Evolutionary conservation across 2,797 vertebrate species (phyloP).

Genomic region (Coluber constrictor): DNA sequence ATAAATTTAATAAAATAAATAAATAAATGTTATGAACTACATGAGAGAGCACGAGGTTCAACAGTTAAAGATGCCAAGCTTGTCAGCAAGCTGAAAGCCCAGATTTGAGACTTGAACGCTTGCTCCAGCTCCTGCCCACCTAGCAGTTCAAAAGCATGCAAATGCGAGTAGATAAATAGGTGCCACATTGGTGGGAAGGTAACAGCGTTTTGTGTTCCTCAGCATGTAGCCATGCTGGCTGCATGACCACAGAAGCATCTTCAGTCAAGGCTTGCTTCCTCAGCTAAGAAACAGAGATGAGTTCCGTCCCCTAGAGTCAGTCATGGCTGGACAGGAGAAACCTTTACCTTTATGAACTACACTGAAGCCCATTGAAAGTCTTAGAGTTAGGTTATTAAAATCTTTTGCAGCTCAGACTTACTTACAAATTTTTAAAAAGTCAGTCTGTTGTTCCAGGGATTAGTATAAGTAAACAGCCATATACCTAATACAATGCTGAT

Average conservation of each 20-base stretch:
- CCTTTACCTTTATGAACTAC: conserved; percentile 12
- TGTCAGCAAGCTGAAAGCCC: neutral
- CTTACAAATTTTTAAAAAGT: conserved; percentile 45
- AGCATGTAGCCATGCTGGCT: neutral
- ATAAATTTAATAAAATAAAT: no score
- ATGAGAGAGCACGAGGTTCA: neutral
- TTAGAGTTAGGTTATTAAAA: conserved; percentile 58
- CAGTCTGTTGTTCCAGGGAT: conserved; percentile 35
- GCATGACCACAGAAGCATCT: neutral
- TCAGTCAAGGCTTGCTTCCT: neutral
- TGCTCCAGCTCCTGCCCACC: neutral
- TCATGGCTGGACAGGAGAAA: neutral
- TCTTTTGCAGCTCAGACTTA: conserved; percentile 53
- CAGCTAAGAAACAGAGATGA: neutral
- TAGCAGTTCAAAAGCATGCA: neutral
- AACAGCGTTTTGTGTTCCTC: neutral
- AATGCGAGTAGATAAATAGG: neutral
- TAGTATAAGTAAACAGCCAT: neutral
- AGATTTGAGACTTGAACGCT: neutral
- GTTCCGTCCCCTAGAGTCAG: neutral
- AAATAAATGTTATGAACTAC: neutral
- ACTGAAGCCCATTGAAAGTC: conserved; percentile 55
- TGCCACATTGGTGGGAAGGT: neutral
- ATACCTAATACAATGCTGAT: neutral
- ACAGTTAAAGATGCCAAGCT: neutral